phyloP scores from a whole-genome alignment of 2,113 vertebrate genomes.

The Xiphophorus couchianus region DNA sequence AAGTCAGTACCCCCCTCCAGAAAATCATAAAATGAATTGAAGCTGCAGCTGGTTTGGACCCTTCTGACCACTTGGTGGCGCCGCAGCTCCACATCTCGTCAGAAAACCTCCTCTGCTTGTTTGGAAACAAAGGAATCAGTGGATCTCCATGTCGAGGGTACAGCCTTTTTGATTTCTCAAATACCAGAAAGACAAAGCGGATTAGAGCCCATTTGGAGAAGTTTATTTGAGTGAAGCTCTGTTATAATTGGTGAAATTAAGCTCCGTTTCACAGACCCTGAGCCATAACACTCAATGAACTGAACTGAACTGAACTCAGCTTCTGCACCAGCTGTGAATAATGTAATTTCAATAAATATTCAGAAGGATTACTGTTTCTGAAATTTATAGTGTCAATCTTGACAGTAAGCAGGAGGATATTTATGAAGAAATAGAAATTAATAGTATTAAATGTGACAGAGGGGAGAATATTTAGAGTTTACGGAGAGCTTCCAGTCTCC shows the following conservation, averaged over 20 bases:
- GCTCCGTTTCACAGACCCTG: slow-evolving; percentile 19
- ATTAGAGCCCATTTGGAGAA: slow-evolving; percentile 57
- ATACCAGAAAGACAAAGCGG: slow-evolving; percentile 49
- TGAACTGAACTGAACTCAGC: neutral
- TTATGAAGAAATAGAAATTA: slow-evolving; percentile 19
- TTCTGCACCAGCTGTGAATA: slow-evolving; percentile 26
- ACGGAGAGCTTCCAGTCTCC: neutral
- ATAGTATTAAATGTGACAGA: slow-evolving; percentile 3
- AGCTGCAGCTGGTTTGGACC: neutral
- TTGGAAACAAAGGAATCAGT: slow-evolving; percentile 17
- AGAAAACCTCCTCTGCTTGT: neutral
- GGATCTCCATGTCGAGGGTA: slow-evolving; percentile 35
- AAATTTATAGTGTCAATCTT: neutral
- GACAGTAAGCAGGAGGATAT: neutral
- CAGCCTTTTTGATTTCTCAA: slow-evolving; percentile 46
- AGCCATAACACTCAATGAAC: slow-evolving; percentile 3
- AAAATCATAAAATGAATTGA: neutral
- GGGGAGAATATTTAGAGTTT: slow-evolving; percentile 13
- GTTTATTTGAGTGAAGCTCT: slow-evolving; percentile 50
- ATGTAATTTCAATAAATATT: slow-evolving; percentile 15
- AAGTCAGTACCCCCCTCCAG: no score
- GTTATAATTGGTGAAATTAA: slow-evolving; percentile 56
- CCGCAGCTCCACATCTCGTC: slow-evolving; percentile 29
- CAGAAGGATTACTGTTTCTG: neutral
- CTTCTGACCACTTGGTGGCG: slow-evolving; percentile 51